These are phyloP conservation scores for Lamellibrachia columna DNA, from an alignment of 2,888 invertebrate genomes.

Conservation along the genomic window DNA sequence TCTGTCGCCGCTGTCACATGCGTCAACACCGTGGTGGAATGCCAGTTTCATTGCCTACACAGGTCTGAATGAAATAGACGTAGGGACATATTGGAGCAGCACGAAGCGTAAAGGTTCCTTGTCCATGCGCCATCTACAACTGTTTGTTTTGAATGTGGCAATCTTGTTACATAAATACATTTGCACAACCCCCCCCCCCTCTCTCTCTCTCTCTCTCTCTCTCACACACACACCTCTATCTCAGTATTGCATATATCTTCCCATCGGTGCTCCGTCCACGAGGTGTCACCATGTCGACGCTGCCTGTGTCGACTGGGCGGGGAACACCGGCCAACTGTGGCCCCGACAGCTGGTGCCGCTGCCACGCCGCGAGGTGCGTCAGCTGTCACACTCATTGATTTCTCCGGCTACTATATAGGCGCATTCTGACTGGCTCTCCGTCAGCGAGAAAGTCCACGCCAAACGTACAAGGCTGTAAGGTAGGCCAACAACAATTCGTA, in stretches of 20 bases:
- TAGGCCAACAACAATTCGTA: background rate
- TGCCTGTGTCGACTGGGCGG: background rate
- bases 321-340: background rate
- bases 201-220: too few relatives aligned
- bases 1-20: background rate
- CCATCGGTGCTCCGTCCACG: background rate
- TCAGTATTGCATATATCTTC: background rate
- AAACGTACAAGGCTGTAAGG: background rate
- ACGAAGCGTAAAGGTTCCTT: too few relatives aligned
- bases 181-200: too few relatives aligned
- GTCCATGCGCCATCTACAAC: too few relatives aligned
- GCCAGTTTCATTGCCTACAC: too few relatives aligned
- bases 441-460: background rate
- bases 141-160: too few relatives aligned
- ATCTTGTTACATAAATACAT: background rate
- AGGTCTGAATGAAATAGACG: too few relatives aligned
- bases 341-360: constrained; percentile 1
- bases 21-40: background rate
- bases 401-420: background rate
- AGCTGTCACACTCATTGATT: background rate
- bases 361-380: background rate
- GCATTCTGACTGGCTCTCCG: background rate
- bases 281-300: background rate
- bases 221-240: background rate
- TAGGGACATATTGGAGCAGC: too few relatives aligned